Base-by-base conservation (phyloP, 2,888 invertebrate genomes). In the Dorcus parallelipipedus region DNA sequence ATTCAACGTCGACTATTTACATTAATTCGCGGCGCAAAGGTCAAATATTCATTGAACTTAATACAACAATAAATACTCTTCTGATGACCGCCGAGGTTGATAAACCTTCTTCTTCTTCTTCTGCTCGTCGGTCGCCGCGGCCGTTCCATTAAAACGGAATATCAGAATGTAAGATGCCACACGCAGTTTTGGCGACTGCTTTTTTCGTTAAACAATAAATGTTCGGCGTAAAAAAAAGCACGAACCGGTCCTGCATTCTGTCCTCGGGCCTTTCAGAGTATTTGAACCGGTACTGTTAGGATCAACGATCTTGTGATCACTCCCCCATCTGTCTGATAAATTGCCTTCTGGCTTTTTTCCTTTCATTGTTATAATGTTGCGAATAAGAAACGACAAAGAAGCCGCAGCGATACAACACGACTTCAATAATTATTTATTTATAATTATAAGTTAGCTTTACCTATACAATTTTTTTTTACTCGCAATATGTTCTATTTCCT, bases 231-330 rank as follows among this genome's bases (percentile, higher is more conserved):
- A 49, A 52, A 42, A 61, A 50, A 58, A 56, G 54, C 47, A 43
- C 38, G 40, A 63, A 61, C 63, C 61, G 59, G 60, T 59, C 60
- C 60, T 59, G 59, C 54, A 54, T 49, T 54, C 51, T 58, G 56
- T 48, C 58, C 58, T 53, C 58, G 51, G 58, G 60, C 54, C 53
- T 56, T 60, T 56, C 48, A 52, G 59, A 49, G 56, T 54, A 61
- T 61, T 63, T 59, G 60, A 63, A 61, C 59, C 56, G 54, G 53
- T 59, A 57, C 60, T 59, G 63, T 58, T 60, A 59, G 63, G 61
- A 60, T 58, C 63, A 63, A 61, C 57, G 63, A 57, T 63, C 63
- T 55, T 41, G 41, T 43, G 48, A 59, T 59, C 52, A 59, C 52
- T 55, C 59, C 55, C 52, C 42, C 54, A 55, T 55, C 52, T 55